Evolutionary conservation across 1,140 invertebrate species (phyloP), one percentile per base, ranked within the genome.

Genomic region (Cephus cinctus): DNA sequence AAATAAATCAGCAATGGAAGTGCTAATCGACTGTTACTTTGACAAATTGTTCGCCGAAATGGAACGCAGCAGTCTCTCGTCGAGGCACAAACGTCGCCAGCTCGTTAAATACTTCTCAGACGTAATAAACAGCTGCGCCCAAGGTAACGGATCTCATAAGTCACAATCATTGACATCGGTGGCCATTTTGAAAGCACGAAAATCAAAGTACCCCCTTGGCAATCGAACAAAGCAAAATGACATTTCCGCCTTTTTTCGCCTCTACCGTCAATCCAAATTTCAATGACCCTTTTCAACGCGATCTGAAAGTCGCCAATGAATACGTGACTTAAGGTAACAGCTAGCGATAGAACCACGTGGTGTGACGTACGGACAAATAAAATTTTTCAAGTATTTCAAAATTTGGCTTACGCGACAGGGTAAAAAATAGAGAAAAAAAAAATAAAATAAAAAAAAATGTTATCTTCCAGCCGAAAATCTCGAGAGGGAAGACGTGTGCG

Each of bases 21-120:
- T 82, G 27, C 75, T 86, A 41, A 81, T 88, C 63, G 80, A 86
- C 43, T 83, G 78, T 65, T 87, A 86, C 66, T 86, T 88, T 56
- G 84, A 87, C 44, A 78, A 80, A 60, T 67, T 85, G 22, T 87
- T 88, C 57, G 64, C 77, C 23, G 77, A 81, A 51, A 69, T 86
- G 61, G 81, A 86, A 32, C 75, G 85, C 18, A 83, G 83, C 62
- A 80, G 78, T 61, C 70, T 87, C 12, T 80, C 83, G 21, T 80
- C 82, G 8, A 76, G 83, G 36, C 77, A 80, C 50, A 86, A 83
- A 64, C 75, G 86, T 40, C 69, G 80, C 27, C 78, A 83, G 43
- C 64, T 88, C 16, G 82, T 86, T 6, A 79, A 82, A 54, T 87
- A 84, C 70, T 84, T 88, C 57, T 83, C 80, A 43, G 82, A 84